phyloP scores from a whole-genome alignment of 2,797 vertebrate genomes.

The Scarus forsteni region DNA sequence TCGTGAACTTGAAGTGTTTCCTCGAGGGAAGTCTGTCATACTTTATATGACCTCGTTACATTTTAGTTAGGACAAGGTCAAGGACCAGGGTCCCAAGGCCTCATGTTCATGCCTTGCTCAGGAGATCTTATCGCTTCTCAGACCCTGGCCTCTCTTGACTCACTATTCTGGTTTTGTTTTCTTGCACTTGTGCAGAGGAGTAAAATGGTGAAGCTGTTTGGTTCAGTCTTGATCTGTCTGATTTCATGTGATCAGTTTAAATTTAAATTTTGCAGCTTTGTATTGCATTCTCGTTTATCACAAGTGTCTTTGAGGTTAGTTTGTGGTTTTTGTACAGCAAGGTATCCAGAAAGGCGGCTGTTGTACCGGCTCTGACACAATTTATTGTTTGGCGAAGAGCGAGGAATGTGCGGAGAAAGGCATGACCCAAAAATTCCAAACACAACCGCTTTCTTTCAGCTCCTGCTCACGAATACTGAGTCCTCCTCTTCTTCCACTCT shows the following conservation, averaged over 20 bases:
- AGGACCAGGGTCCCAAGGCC: too few relatives aligned
- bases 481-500: slow-evolving; percentile 68
- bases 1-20: too few relatives aligned
- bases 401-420: slow-evolving; percentile 81
- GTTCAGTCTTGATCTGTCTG: slow-evolving; percentile 15
- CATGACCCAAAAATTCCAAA: slow-evolving; percentile 80
- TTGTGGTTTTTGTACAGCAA: slow-evolving; percentile 22
- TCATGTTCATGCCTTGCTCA: too few relatives aligned
- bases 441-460: slow-evolving; percentile 74
- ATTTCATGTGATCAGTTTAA: slow-evolving; percentile 46
- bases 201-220: too few relatives aligned
- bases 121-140: too few relatives aligned
- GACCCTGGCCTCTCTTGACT: too few relatives aligned
- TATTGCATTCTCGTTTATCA: slow-evolving; percentile 40
- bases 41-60: too few relatives aligned
- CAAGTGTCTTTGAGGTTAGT: slow-evolving; percentile 21
- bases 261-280: slow-evolving; percentile 47
- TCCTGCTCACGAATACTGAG: slow-evolving; percentile 63
- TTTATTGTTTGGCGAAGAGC: slow-evolving; percentile 65
- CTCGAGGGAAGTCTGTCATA: too few relatives aligned
- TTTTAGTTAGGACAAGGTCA: too few relatives aligned
- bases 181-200: too few relatives aligned
- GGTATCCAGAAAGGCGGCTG: slow-evolving; percentile 64
- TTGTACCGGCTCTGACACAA: slow-evolving; percentile 67
- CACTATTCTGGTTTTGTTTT: too few relatives aligned